These are phyloP conservation scores for Bombus fervidus DNA, from an alignment of 1,140 invertebrate species.

Conservation along the genomic window DNA sequence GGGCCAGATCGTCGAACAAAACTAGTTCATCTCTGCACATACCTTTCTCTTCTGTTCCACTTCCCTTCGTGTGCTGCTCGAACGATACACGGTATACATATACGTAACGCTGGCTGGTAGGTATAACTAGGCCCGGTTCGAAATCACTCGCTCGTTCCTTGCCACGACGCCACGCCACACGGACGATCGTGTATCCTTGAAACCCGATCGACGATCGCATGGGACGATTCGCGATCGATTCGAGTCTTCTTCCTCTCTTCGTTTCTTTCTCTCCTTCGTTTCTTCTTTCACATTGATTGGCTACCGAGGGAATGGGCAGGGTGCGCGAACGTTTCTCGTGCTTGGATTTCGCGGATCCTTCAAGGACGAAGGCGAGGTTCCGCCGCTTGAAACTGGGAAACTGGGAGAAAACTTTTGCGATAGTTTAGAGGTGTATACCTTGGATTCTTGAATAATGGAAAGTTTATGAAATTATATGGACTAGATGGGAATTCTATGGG, in stretches of 20 bases:
- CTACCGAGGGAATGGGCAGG: background rate
- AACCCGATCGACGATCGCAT: conserved; percentile 26
- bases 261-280: background rate
- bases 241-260: background rate
- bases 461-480: background rate
- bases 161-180: conserved; percentile 70
- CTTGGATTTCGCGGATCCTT: background rate
- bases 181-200: conserved; percentile 60
- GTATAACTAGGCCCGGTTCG: conserved; percentile 79
- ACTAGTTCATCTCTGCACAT: conserved; percentile 81
- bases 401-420: background rate
- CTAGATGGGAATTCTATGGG: too few relatives aligned
- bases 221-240: background rate
- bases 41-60: conserved; percentile 83
- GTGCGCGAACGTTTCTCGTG: background rate
- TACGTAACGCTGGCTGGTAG: conserved; percentile 62
- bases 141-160: conserved; percentile 73
- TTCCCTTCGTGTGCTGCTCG: conserved; percentile 65
- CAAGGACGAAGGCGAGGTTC: background rate
- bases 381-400: background rate
- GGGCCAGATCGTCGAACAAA: conserved; percentile 69
- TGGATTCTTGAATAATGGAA: background rate
- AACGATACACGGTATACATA: conserved; percentile 42
- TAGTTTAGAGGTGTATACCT: background rate
- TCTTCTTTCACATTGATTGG: background rate